Base-by-base conservation (phyloP, 1,140 invertebrate genomes). In the Hycleus cichorii region DNA sequence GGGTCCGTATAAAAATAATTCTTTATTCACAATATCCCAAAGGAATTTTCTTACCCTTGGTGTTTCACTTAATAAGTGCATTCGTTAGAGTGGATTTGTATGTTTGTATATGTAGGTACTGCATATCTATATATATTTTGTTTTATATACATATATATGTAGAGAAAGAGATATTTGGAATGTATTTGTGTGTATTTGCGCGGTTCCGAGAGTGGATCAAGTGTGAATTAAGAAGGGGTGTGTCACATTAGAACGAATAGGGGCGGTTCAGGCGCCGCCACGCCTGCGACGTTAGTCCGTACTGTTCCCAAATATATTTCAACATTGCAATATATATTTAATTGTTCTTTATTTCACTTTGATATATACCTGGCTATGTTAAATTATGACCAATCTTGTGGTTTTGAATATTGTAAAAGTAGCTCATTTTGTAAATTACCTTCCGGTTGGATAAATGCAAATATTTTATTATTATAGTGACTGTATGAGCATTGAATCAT, bases 171-270 rank as follows among this genome's bases (percentile, higher is more conserved):
- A 32, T 32, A 7, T 32, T 32, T 32, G 7, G 40, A 11, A 7
- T 47, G 55, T 40, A 38, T 43, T 57, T 40, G 32, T 57, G 46
- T 49, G 47, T 62, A 61, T 57, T 59, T 54, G 55, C 60, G 62
- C 52, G 64, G 59, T 57, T 61, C 52, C 53, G 57, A 59, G 62
- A 57, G 48, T 49, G 57, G 62, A 66, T 66, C 65, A 66, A 67
- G 63, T 64, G 64, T 59, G 60, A 60, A 69, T 69, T 67, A 69
- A 67, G 64, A 65, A 63, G 57, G 62, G 62, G 62, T 65, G 63
- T 66, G 62, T 64, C 65, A 58, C 59, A 60, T 64, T 62, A 67
- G 60, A 62, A 49, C 39, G 48, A 47, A 39, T 32, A 32, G 51
- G 53, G 60, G 60, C 59, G 57, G 49, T 53, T 49, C 49, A 57